Percentiles rank a stretch among this genome's conserved stretches.
Conservation (phyloP, 2,113 vertebrate species). For the Azemiops feae region DNA sequence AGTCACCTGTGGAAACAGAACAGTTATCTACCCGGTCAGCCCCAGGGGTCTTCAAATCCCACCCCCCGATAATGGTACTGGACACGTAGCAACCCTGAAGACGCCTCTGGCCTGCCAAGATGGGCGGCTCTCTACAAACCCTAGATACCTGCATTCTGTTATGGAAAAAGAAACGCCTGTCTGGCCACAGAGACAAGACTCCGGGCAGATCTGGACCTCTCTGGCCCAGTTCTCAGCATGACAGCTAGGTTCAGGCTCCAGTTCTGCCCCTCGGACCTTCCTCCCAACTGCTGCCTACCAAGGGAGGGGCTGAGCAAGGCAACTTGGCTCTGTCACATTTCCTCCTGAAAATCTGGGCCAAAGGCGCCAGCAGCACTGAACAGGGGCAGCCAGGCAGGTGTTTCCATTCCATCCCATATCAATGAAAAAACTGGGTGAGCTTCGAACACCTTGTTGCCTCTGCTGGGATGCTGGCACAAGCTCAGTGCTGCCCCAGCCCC, state of each 20-base stretch:
- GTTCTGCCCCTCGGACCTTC: not conserved
- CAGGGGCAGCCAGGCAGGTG: not conserved
- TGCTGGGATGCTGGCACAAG: conserved; percentile 51
- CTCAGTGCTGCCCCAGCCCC: conserved; percentile 52
- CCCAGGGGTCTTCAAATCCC: accelerated
- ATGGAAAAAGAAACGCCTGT: not conserved
- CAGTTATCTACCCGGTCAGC: accelerated
- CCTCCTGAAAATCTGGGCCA: not conserved
- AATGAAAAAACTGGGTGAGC: conserved; percentile 36
- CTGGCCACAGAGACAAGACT: not conserved
- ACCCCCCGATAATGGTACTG: accelerated
- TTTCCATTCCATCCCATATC: not conserved
- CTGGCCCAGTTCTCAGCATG: not conserved
- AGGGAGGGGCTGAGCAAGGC: not conserved
- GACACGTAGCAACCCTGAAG: accelerated
- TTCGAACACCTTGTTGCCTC: conserved; percentile 56
- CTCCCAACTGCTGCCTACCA: not conserved
- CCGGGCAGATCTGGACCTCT: not conserved
- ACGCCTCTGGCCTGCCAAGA: accelerated
- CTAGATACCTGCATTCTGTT: not conserved
- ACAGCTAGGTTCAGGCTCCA: not conserved
- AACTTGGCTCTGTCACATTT: not conserved
- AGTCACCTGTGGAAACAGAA: conserved; percentile 72
- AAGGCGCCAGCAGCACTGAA: accelerated
- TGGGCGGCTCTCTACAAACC: not conserved